phyloP scores from a whole-genome alignment of 2,888 invertebrate genomes.

The Papilio protenor region DNA sequence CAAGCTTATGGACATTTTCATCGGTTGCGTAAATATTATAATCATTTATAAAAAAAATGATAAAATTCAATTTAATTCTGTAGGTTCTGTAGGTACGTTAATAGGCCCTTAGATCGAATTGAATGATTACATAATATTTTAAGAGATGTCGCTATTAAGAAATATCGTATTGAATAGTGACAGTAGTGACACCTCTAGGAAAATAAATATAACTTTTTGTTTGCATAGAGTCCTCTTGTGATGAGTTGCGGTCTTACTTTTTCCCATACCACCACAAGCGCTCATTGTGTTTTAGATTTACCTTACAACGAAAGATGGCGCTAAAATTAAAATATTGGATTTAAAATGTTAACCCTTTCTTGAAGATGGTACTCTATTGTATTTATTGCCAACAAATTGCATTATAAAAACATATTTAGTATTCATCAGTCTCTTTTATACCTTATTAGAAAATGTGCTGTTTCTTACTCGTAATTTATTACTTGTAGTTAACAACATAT shows the following conservation, averaged over 20 bases:
- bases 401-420: neutral
- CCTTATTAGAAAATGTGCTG: neutral
- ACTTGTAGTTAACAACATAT: slow-evolving; percentile 10
- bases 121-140: neutral
- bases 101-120: neutral
- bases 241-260: neutral
- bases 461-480: neutral
- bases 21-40: neutral
- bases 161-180: neutral
- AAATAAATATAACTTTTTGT: neutral
- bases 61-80: neutral
- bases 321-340: neutral
- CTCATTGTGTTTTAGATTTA: neutral
- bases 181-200: neutral
- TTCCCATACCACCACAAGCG: neutral
- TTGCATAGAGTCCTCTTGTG: neutral
- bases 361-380: neutral
- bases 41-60: neutral
- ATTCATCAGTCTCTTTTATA: too few species aligned
- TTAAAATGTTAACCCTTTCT: neutral
- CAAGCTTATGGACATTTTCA: neutral
- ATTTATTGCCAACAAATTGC: neutral
- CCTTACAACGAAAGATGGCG: slow-evolving; percentile 2
- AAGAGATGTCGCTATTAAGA: neutral
- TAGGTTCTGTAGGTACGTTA: neutral